Base-by-base conservation (phyloP, 2,113 vertebrate genomes). In the Oncorhynchus nerka region DNA sequence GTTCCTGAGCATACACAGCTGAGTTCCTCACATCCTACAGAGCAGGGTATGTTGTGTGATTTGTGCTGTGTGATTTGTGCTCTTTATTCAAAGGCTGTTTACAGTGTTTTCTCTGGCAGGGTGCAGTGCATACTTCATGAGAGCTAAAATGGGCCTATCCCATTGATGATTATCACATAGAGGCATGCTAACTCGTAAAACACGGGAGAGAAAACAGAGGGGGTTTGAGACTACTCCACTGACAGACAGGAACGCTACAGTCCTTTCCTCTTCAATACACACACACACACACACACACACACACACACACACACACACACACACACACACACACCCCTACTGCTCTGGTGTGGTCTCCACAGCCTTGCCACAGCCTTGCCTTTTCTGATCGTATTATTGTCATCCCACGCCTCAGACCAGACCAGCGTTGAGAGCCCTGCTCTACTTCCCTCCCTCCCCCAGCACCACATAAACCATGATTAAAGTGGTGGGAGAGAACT, bases 341-440 rank as follows among this genome's bases (percentile, higher is more conserved):
- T 28, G 45, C 48, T 87, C 87, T 85, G 81, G 81, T 57, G 55
- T 15, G 55, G 20, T 20, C 80, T 83, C 84, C 13, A 32, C 66
- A 4, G 28, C 80, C 80, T 84, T 80, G 83, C 87, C 89, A 82
- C 86, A 82, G 68, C 68, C 83, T 82, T 86, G 84, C 88, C 88
- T 88, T 87, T 89, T 92, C 90, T 61, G 73, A 84, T 88, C 75
- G 22, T 83, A 89, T 92, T 88, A 89, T 90, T 86, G 75, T 91
- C 87, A 89, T 72, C 75, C 9, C 30, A 19, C 30, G 39, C 66
- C 28, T 26, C 13, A 20, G 30, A 26, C 71, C 64, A 61, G 79
- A 79, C 73, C 45, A 62, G 73, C 80, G 75, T 80, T 59, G 77
- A 73, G 81, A 84, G 85, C 85, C 68, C 20, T 4, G 68, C 3